Evolutionary conservation across 2,797 vertebrate genomes (phyloP), one percentile per base, ranked within the genome.

Genomic region (Nannoperca obscura): DNA sequence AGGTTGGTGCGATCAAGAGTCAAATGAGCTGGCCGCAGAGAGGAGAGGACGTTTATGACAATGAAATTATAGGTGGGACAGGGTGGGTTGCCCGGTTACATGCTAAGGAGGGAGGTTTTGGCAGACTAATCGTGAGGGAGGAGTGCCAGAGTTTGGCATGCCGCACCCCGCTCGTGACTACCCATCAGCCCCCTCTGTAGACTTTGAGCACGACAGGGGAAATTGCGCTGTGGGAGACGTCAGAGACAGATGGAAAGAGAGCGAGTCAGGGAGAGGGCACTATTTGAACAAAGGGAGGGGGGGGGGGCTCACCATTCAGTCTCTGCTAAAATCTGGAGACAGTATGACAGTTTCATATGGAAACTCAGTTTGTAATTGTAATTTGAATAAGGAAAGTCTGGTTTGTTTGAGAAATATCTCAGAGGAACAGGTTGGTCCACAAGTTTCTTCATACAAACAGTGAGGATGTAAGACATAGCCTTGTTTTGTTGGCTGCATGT

Each of bases 131-230:
- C 78, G 77, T 90, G 85, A 91, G 85, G 80, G 80, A 86, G 84
- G 83, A 87, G 80, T 84, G 87, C 86, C 83, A 85, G 85, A 82
- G 82, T 92, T 93, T 88, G 85, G 90, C 82, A 90, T 70, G 76
- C 76, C 74, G 73, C 88, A 78, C 85, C 85, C 91, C 13, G 85
- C 91, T 94, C 88, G 89, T 94, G 93, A 94, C 91, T 92, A 89
- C 84, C 87, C 90, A 87, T 84, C 86, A 86, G 80, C 86, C 86
- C 83, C 82, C 82, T 86, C 88, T 53, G 78, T 78, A 76, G 86
- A 90, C 74, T 78, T 66, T 61, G 90, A 78, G 88, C 93, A 94
- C 86, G 86, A 93, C 92, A 76, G 82, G 87, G 86, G 82, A 90
- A 91, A 92, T 65, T 83, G 86, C 86, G 61, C 89, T 76, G 79